These are phyloP conservation scores for Tachysurus vachellii DNA, from an alignment of 2,113 vertebrate genomes.

Conservation along the genomic window DNA sequence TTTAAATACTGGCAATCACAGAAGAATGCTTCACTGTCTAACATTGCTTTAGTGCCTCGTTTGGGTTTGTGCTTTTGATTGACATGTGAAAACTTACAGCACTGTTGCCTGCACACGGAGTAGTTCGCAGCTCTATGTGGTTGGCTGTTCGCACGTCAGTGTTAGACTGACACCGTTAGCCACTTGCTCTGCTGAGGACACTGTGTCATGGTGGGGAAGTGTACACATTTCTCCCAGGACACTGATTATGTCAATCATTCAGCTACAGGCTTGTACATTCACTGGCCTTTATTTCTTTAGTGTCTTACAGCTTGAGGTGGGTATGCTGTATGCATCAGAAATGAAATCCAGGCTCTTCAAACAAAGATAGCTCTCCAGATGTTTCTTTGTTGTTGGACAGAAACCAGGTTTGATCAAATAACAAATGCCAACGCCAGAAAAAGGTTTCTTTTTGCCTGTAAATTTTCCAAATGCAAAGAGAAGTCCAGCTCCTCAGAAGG, in stretches of 20 bases:
- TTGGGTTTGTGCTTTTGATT: conserved; percentile 46
- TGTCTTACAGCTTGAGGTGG: not conserved
- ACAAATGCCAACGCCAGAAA: not conserved
- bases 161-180: not conserved
- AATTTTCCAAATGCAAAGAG: not conserved
- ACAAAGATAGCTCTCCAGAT: conserved; percentile 11
- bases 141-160: conserved; percentile 30
- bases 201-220: conserved; percentile 44
- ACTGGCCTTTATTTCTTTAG: not conserved
- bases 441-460: not conserved
- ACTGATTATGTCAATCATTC: conserved; percentile 30
- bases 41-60: conserved; percentile 57
- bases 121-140: conserved; percentile 20
- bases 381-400: conserved; percentile 3
- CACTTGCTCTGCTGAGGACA: conserved; percentile 46
- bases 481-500: conserved; percentile 12
- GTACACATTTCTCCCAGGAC: conserved; percentile 23
- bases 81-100: conserved; percentile 78
- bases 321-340: not conserved
- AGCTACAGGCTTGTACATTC: not conserved
- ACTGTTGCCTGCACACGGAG: conserved; percentile 36
- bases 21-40: conserved; percentile 60
- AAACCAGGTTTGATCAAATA: not conserved
- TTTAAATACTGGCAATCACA: not conserved
- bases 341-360: not conserved